Evolutionary conservation across 2,797 vertebrate genomes (phyloP).

Genomic region (Xerus rutilus): DNA sequence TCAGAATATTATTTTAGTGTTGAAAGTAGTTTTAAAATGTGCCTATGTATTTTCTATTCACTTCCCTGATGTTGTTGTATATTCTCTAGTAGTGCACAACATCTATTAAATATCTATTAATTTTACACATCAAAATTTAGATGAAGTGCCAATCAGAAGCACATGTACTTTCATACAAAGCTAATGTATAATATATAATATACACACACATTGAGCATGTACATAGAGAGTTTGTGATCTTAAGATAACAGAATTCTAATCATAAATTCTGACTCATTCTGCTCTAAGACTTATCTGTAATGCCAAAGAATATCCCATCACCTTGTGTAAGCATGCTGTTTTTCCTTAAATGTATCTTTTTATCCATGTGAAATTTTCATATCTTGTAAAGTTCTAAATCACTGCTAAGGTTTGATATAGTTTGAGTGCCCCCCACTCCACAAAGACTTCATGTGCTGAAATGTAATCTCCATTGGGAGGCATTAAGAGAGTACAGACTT

Average conservation of each 20-base stretch:
- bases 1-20: constrained; percentile 86
- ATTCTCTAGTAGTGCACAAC: constrained; percentile 96
- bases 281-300: constrained; percentile 30
- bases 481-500: background rate
- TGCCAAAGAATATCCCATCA: background rate
- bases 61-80: constrained; percentile 96
- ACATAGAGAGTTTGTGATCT: constrained; percentile 58
- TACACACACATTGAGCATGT: constrained; percentile 56
- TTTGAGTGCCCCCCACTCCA: too few species aligned
- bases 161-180: background rate
- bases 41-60: constrained; percentile 89
- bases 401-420: background rate
- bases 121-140: constrained; percentile 84
- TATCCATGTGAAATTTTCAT: background rate
- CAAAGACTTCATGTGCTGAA: background rate
- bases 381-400: constrained; percentile 28
- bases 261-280: constrained; percentile 57
- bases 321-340: background rate
- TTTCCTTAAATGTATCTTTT: background rate
- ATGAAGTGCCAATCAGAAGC: constrained; percentile 81
- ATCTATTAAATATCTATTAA: constrained; percentile 86
- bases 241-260: constrained; percentile 60
- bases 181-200: background rate
- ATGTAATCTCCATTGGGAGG: background rate
- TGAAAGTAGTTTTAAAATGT: constrained; percentile 71